A percentile compares a stretch with the other conserved stretches of the same genome.
phyloP scores from a whole-genome alignment of 2,113 vertebrate genomes.

The Butorides virescens region DNA sequence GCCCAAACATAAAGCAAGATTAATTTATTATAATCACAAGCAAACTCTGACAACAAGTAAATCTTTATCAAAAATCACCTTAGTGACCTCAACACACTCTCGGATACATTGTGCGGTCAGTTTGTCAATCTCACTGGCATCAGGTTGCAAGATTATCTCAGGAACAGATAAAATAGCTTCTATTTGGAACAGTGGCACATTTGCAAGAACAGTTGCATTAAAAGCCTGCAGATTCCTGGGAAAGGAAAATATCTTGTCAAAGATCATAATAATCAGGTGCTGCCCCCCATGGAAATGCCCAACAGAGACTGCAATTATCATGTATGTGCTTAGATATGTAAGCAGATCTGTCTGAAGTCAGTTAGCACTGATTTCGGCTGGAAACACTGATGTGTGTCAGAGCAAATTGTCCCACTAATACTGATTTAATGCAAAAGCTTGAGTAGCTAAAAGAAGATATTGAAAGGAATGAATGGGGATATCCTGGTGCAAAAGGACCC shows the following conservation, averaged over 20 bases:
- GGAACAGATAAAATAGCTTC: slow-evolving; percentile 83
- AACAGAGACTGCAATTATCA: neutral
- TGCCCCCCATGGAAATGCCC: neutral
- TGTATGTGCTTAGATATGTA: neutral
- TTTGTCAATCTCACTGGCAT: slow-evolving; percentile 78
- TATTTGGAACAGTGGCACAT: slow-evolving; percentile 81
- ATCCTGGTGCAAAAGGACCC: neutral
- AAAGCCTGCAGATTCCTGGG: slow-evolving; percentile 87
- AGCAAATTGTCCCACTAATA: neutral
- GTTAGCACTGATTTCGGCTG: neutral
- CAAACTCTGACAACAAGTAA: neutral
- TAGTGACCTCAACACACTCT: slow-evolving; percentile 86
- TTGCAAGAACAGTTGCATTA: slow-evolving; percentile 75
- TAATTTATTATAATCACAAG: neutral
- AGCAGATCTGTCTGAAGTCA: neutral
- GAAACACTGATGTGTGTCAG: neutral
- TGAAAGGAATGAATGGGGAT: neutral
- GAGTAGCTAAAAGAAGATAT: neutral
- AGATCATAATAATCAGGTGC: neutral
- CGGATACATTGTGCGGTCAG: slow-evolving; percentile 79
- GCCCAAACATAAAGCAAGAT: neutral
- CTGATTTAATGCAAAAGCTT: neutral
- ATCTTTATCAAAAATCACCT: slow-evolving; percentile 72
- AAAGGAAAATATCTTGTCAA: neutral
- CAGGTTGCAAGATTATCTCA: slow-evolving; percentile 84